Percentiles rank a stretch among this genome's conserved stretches.
phyloP scores from a whole-genome alignment of 2,888 invertebrate species.

The Petrolisthes manimaculis region DNA sequence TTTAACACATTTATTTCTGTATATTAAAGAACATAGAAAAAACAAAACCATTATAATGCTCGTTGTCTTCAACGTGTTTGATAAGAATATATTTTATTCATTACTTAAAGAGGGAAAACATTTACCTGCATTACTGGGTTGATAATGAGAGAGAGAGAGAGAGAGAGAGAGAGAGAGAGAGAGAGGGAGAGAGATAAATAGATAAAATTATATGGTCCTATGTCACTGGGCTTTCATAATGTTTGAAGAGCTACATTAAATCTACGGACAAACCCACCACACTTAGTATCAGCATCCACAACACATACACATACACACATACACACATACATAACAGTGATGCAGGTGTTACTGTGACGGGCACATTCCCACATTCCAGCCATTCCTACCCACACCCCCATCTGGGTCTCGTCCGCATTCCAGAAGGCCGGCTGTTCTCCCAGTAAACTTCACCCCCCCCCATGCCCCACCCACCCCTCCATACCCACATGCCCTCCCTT shows the following conservation, averaged over 20 bases:
- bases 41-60: too few species aligned
- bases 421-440: too few species aligned
- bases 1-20: too few species aligned
- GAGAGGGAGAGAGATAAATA: conserved; percentile 10
- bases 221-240: neutral
- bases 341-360: neutral
- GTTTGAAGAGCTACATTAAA: neutral
- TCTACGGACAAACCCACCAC: too few species aligned
- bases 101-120: too few species aligned
- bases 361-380: neutral
- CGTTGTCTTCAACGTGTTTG: too few species aligned
- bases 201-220: neutral
- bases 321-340: too few species aligned
- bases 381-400: neutral
- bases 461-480: neutral
- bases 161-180: conserved; percentile 25
- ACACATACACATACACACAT: too few species aligned
- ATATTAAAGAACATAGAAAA: too few species aligned
- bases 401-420: neutral
- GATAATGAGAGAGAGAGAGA: conserved; percentile 8
- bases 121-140: too few species aligned
- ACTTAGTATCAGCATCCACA: too few species aligned
- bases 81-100: too few species aligned
- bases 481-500: neutral
- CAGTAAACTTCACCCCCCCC: neutral